Percentiles rank a stretch among this genome's conserved stretches.
phyloP scores from a whole-genome alignment of 2,888 invertebrate species.

The Limnephilus rhombicus region DNA sequence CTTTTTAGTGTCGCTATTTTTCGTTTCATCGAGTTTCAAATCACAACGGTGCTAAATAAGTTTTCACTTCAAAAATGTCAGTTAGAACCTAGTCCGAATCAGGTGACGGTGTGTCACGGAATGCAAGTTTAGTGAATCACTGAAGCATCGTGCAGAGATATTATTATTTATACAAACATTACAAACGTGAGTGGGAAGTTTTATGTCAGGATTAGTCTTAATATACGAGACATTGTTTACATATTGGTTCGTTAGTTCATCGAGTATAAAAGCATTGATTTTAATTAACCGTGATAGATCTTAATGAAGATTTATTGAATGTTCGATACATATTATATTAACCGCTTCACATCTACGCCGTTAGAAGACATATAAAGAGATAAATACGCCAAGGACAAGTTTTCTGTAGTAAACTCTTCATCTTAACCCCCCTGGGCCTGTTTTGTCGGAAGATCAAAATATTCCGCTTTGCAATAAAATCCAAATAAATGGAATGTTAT shows the following conservation, averaged over 20 bases:
- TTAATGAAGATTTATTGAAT: background rate
- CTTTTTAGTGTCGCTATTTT: no score
- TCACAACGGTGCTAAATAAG: no score
- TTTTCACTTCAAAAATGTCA: no score
- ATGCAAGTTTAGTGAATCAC: background rate
- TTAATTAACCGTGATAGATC: background rate
- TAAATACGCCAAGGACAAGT: background rate
- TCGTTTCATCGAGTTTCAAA: no score
- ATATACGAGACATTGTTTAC: background rate
- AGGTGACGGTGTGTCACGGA: background rate
- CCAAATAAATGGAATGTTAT: no score
- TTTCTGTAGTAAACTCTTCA: no score
- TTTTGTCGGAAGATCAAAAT: no score
- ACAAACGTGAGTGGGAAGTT: background rate
- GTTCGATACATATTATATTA: background rate
- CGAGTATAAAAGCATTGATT: background rate
- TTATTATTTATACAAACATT: no score
- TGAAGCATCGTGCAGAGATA: background rate
- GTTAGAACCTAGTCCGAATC: no score
- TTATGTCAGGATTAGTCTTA: background rate
- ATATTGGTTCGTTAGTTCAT: background rate
- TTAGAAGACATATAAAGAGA: background rate
- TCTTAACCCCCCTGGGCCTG: no score
- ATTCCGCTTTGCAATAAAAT: no score
- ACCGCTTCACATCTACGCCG: no score